These are phyloP conservation scores for Agrilus cyanescens DNA, from an alignment of 2,888 invertebrate species.

Conservation along the genomic window DNA sequence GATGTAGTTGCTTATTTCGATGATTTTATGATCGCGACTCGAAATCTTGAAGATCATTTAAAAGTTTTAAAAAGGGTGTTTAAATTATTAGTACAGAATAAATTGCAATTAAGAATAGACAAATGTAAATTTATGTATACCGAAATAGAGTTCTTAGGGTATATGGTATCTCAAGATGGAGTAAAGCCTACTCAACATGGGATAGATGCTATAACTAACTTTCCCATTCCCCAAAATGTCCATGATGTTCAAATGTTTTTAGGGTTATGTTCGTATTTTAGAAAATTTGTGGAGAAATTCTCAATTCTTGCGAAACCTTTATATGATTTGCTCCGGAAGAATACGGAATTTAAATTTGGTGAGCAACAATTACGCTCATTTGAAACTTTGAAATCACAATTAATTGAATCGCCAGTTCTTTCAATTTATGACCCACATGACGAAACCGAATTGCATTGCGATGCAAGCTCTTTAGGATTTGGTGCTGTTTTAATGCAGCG, in stretches of 20 bases:
- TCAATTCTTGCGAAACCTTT: constrained; percentile 20
- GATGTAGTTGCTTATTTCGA: too few relatives aligned
- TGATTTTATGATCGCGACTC: constrained; percentile 13
- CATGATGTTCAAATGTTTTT: constrained; percentile 19
- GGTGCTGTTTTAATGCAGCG: constrained; percentile 25
- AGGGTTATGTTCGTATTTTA: constrained; percentile 21
- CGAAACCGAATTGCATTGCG: constrained; percentile 27
- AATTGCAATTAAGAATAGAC: constrained; percentile 11
- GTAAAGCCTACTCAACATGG: constrained; percentile 14
- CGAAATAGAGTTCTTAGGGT: constrained; percentile 18
- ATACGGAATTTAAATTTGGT: constrained; percentile 18
- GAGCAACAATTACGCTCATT: constrained; percentile 15
- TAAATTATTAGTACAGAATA: constrained; percentile 1
- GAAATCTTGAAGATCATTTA: constrained; percentile 11
- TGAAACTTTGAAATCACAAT: constrained; percentile 12
- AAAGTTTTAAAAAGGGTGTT: constrained; percentile 2
- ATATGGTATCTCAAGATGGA: constrained; percentile 13
- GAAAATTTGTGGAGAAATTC: constrained; percentile 19
- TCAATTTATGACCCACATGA: constrained; percentile 21
- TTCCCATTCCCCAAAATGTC: constrained; percentile 15
- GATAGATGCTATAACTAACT: constrained; percentile 15
- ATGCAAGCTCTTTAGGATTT: constrained; percentile 24
- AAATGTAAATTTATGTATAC: constrained; percentile 12
- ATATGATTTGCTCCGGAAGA: constrained; percentile 18
- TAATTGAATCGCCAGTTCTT: constrained; percentile 19